Base-by-base conservation (phyloP, 2,888 invertebrate species). In the Rhyacophila evoluta region DNA sequence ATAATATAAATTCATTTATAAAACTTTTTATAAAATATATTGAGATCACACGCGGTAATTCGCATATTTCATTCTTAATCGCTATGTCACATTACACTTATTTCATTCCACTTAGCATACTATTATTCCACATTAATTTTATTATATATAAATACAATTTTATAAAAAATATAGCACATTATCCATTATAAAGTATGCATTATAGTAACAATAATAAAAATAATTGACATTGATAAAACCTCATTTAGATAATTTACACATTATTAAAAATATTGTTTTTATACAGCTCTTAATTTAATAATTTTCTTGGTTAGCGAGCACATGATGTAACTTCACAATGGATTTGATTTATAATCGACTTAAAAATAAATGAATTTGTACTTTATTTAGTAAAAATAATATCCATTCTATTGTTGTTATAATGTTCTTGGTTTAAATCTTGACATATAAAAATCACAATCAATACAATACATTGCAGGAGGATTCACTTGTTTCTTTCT, bases 381-480 rank as follows among this genome's bases (percentile, higher is more conserved):
- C 87, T 89, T 75, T 19, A 75, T 70, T 75, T 39, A 12, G 15
- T 69, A 41, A 38, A 15, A 37, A 38, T 74, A 78, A 76, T 72
- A 27, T 33, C 33, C 11, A 70, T 69, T 33, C 37, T 73, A 28
- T 55, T 27, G 41, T 70, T 76, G 75, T 79, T 81, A 72, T 80
- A 74, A 91, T 84, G 91, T 90, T 83, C 91, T 91, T 67, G 93
- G 94, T 85, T 94, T 93, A 86, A 95, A 95, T 84, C 94, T 91
- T 81, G 95, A 95, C 94, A 98, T 94, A 85, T 97, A 98, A 88
- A 95, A 97, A 85, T 97, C 96, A 88, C 97, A 97, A 87, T 97
- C 97, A 72, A 93, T 91, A 87, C 97, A 98, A 86, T 97, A 97
- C 83, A 94, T 91, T 37, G 94, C 93, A 11, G 96, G 94, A 12